Conservation (phyloP, 2,797 vertebrate genomes). For the Urosaurus nigricauda region DNA sequence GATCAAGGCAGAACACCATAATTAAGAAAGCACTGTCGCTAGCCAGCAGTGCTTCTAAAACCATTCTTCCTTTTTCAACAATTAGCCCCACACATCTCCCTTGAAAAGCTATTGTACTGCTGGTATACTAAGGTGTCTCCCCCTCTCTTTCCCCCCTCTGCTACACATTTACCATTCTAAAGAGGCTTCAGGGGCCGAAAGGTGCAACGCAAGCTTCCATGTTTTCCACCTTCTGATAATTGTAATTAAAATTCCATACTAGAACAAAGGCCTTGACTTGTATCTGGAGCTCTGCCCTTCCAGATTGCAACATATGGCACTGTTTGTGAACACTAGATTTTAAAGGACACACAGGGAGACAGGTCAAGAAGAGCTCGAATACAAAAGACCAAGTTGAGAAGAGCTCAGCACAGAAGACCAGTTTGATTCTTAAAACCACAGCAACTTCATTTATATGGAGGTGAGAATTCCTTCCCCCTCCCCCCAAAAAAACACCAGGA, state of each 20-base stretch:
- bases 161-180: not conserved
- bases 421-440: slow-evolving; percentile 64
- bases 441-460: slow-evolving; percentile 52
- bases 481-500: no score
- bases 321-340: not conserved
- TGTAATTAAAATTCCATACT: not conserved
- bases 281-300: not conserved
- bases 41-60: not conserved
- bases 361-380: no score
- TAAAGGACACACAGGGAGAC: not conserved
- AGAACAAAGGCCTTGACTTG: not conserved
- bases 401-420: slow-evolving; percentile 41
- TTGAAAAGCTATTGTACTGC: not conserved
- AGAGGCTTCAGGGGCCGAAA: not conserved
- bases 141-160: not conserved
- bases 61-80: not conserved
- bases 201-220: not conserved
- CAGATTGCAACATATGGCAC: not conserved
- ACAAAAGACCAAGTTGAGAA: slow-evolving; percentile 23
- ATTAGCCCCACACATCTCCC: not conserved
- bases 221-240: not conserved
- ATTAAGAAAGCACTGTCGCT: not conserved
- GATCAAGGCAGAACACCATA: not conserved
- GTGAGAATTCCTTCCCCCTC: not conserved
- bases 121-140: not conserved